A percentile compares a stretch with the other conserved stretches of the same genome.
These are phyloP conservation scores for Villa cingulata DNA, from an alignment of 2,888 invertebrate species.

Conservation along the genomic window DNA sequence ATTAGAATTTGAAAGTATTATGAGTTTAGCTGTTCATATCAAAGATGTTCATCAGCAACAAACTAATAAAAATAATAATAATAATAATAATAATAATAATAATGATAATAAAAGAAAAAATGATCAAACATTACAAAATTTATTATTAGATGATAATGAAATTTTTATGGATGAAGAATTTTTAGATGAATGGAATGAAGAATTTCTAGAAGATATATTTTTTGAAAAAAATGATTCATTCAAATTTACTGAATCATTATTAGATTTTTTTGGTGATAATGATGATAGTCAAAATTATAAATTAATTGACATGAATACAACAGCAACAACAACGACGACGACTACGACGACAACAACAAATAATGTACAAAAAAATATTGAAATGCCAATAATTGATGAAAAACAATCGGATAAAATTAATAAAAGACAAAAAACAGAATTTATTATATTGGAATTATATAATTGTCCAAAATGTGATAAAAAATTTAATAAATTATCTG, in stretches of 20 bases:
- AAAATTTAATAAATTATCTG: constrained; percentile 14
- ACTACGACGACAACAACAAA: too few species aligned
- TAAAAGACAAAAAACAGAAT: too few species aligned
- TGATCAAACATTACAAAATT: too few species aligned
- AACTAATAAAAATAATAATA: too few species aligned
- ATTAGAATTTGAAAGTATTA: background rate
- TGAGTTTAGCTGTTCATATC: background rate
- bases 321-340: too few species aligned
- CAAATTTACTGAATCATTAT: constrained; percentile 21
- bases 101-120: constrained; percentile 13
- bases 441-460: constrained; percentile 6
- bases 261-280: constrained; percentile 12
- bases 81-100: too few species aligned
- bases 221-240: constrained; percentile 18
- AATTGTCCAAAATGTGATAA: constrained; percentile 19
- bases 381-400: too few species aligned
- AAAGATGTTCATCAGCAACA: background rate
- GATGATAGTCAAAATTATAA: too few species aligned
- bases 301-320: too few species aligned
- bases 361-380: too few species aligned
- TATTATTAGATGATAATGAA: constrained; percentile 1
- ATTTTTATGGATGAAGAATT: constrained; percentile 21
- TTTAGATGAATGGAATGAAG: constrained; percentile 21
- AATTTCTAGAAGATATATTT: constrained; percentile 14
- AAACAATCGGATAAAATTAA: too few species aligned